Evolutionary conservation across 2,797 vertebrate genomes (phyloP).

Genomic region (Melanotaenia maccullochi): DNA sequence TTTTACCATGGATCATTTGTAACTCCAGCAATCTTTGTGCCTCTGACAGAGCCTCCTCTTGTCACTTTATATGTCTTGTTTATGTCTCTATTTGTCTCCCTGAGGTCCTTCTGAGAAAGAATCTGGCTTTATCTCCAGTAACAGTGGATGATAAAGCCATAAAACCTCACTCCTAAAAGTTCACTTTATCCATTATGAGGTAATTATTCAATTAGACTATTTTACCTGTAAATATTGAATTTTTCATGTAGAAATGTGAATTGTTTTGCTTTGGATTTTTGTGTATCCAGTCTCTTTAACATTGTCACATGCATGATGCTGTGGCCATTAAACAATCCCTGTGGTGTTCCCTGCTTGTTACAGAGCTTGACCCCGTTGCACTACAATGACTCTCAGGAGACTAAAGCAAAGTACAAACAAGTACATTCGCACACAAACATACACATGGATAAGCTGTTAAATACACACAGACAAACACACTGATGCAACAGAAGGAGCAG

Average conservation of each 20-base stretch:
- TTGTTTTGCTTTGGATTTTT: neutral
- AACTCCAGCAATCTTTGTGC: constrained; percentile 28
- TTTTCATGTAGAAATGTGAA: neutral
- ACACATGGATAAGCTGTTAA: neutral
- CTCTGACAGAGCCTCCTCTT: constrained; percentile 23
- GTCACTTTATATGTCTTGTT: constrained; percentile 42
- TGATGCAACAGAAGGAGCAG: constrained; percentile 28
- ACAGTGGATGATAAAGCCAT: neutral
- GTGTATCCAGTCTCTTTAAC: neutral
- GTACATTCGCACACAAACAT: constrained; percentile 4
- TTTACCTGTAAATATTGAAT: neutral
- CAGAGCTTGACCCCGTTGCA: constrained; percentile 37
- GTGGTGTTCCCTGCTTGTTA: constrained; percentile 27
- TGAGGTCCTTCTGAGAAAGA: constrained; percentile 16
- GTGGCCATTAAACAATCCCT: constrained; percentile 14
- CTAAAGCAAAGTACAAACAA: constrained; percentile 12
- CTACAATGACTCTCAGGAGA: neutral
- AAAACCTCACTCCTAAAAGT: neutral
- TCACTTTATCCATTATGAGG: neutral
- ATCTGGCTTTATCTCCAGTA: constrained; percentile 25
- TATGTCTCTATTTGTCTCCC: constrained; percentile 41
- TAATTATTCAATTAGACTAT: neutral
- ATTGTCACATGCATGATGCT: neutral
- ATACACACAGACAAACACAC: neutral
- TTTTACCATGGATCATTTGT: constrained; percentile 16